Evolutionary conservation across 2,888 invertebrate genomes (phyloP).

Genomic region (Choreutis nemorana): DNA sequence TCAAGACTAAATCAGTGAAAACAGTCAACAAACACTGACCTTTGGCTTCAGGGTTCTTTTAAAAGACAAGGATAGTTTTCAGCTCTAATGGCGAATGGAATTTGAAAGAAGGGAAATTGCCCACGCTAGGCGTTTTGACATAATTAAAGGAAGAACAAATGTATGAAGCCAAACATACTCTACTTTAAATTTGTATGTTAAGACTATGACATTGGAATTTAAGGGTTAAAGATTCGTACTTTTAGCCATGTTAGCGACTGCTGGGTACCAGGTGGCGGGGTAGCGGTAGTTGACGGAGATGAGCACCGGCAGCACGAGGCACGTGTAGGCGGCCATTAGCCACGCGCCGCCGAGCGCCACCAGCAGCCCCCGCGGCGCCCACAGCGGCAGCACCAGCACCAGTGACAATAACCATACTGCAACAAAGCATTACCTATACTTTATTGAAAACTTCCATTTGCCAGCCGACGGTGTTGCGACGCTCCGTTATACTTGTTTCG

Average conservation of each 20-base stretch:
- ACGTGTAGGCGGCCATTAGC: slow-evolving; percentile 71
- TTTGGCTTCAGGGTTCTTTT: neutral
- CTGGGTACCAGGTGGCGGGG: slow-evolving; percentile 69
- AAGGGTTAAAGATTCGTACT: slow-evolving; percentile 38
- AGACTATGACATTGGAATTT: too few relatives aligned
- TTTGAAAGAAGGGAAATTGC: too few relatives aligned
- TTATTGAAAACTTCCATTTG: too few relatives aligned
- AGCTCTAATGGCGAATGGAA: too few relatives aligned
- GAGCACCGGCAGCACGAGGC: slow-evolving; percentile 71
- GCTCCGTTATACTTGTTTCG: too few relatives aligned
- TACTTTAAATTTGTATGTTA: too few relatives aligned
- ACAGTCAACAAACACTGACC: neutral
- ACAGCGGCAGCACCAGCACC: slow-evolving; percentile 71
- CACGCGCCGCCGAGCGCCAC: slow-evolving; percentile 69
- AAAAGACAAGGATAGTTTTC: too few relatives aligned
- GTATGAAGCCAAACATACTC: too few relatives aligned
- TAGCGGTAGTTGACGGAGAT: slow-evolving; percentile 76
- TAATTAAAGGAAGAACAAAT: too few relatives aligned
- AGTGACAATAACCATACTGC: slow-evolving; percentile 73
- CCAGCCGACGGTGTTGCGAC: too few relatives aligned
- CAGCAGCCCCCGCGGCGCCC: slow-evolving; percentile 68
- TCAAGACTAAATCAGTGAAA: neutral
- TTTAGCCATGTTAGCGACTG: slow-evolving; percentile 60
- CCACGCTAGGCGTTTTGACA: too few relatives aligned
- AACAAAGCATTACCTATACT: slow-evolving; percentile 25